Percentiles rank a stretch among this genome's conserved stretches.
phyloP scores from a whole-genome alignment of 2,113 vertebrate species.

The Acanthochromis polyacanthus region DNA sequence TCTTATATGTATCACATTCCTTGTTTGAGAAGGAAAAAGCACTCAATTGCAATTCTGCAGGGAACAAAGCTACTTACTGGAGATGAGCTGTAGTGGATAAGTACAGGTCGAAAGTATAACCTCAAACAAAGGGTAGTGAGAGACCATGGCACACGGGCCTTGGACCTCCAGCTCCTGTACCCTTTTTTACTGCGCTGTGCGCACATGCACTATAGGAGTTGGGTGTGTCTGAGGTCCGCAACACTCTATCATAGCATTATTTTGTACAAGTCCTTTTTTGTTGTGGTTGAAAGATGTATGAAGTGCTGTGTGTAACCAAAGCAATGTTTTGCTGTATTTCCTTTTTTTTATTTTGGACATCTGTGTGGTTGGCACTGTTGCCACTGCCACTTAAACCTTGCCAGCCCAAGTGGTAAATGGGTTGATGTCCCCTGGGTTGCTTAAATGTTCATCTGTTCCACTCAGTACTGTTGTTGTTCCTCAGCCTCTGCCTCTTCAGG shows the following conservation, averaged over 20 bases:
- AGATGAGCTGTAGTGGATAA: conserved; percentile 68
- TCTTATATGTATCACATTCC: conserved; percentile 12
- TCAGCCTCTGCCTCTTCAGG: conserved; percentile 33
- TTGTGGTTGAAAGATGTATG: conserved; percentile 68
- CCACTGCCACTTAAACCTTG: conserved; percentile 63
- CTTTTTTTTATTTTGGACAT: conserved; percentile 27
- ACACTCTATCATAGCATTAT: conserved; percentile 77
- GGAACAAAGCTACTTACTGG: conserved; percentile 68
- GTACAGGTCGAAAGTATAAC: conserved; percentile 68
- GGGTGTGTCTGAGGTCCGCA: conserved; percentile 61
- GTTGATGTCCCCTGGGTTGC: conserved; percentile 31
- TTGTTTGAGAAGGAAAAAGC: conserved; percentile 66
- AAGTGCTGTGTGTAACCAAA: conserved; percentile 78
- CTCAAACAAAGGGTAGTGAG: conserved; percentile 73
- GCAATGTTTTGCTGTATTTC: conserved; percentile 65
- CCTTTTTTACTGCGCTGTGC: conserved; percentile 85
- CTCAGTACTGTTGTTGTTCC: conserved; percentile 57
- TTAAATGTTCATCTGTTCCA: conserved; percentile 36
- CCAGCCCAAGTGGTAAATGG: conserved; percentile 42
- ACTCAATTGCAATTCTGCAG: conserved; percentile 81
- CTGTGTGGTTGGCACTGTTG: conserved; percentile 41
- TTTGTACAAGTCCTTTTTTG: conserved; percentile 72
- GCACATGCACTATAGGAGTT: conserved; percentile 86
- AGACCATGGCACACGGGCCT: conserved; percentile 77
- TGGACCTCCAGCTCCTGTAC: conserved; percentile 76